A percentile compares a stretch with the other conserved stretches of the same genome.
Evolutionary conservation across 2,113 vertebrate genomes (phyloP).

Genomic region (Oophaga pumilio): DNA sequence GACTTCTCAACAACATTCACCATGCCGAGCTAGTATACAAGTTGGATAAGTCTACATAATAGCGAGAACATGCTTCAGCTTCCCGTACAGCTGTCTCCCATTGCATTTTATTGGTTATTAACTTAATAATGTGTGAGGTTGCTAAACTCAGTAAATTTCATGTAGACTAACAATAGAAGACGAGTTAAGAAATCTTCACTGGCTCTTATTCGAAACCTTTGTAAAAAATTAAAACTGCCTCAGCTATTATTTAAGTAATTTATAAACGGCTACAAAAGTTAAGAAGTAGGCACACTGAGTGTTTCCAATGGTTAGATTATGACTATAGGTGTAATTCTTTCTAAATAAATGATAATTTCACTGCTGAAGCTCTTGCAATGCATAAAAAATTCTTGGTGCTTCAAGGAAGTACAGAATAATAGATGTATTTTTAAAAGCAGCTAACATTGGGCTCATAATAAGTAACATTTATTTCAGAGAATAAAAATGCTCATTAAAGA

Average conservation of each 20-base stretch:
- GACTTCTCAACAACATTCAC: too few species aligned
- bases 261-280: neutral
- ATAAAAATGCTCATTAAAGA: conserved; percentile 32
- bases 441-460: conserved; percentile 13
- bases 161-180: neutral
- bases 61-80: neutral
- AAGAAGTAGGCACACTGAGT: neutral
- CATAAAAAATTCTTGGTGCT: neutral
- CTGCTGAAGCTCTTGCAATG: neutral
- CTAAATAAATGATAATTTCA: neutral
- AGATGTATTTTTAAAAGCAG: conserved; percentile 26
- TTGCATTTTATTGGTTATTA: neutral
- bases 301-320: neutral
- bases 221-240: neutral
- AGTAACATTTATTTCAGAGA: conserved; percentile 26
- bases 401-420: neutral
- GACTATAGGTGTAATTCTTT: neutral
- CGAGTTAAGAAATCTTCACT: neutral
- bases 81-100: too few species aligned
- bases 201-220: neutral
- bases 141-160: neutral
- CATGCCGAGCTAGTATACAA: too few species aligned
- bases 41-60: too few species aligned
- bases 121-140: neutral
- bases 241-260: neutral